A percentile compares a stretch with the other conserved stretches of the same genome.
phyloP scores from a whole-genome alignment of 2,888 invertebrate species.

The Luperina testacea region DNA sequence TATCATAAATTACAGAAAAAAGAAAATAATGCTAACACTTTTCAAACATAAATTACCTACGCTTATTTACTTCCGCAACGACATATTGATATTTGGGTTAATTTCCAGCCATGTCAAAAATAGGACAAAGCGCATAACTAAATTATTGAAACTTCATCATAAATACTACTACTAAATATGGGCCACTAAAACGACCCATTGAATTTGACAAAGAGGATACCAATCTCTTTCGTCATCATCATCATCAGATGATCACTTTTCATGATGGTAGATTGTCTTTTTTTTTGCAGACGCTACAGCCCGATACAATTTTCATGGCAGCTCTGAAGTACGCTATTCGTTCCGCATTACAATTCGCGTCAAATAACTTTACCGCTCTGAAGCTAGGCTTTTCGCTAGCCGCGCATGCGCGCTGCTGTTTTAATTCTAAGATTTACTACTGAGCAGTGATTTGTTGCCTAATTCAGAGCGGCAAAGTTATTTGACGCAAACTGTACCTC shows the following conservation, averaged over 20 bases:
- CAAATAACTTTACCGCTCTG: too few species aligned
- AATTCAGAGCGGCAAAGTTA: too few species aligned
- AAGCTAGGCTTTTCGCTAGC: too few species aligned
- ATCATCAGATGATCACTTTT: neutral
- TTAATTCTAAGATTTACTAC: too few species aligned
- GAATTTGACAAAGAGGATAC: conserved; percentile 16
- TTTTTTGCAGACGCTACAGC: neutral
- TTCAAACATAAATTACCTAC: neutral
- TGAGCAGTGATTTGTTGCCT: too few species aligned
- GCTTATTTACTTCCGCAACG: neutral
- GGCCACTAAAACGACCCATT: conserved; percentile 12
- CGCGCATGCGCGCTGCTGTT: too few species aligned
- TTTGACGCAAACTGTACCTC: neutral
- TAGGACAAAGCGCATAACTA: neutral
- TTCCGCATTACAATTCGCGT: neutral
- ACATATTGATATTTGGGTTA: neutral
- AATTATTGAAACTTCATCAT: neutral
- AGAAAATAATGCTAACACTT: neutral
- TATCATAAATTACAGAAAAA: neutral
- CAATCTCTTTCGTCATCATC: too few species aligned
- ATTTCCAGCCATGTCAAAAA: neutral
- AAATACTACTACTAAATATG: conserved; percentile 1
- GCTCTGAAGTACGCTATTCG: neutral
- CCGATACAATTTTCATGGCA: neutral
- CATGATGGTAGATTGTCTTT: neutral